phyloP scores from a whole-genome alignment of 2,888 invertebrate genomes.

The Pheosia gnoma region DNA sequence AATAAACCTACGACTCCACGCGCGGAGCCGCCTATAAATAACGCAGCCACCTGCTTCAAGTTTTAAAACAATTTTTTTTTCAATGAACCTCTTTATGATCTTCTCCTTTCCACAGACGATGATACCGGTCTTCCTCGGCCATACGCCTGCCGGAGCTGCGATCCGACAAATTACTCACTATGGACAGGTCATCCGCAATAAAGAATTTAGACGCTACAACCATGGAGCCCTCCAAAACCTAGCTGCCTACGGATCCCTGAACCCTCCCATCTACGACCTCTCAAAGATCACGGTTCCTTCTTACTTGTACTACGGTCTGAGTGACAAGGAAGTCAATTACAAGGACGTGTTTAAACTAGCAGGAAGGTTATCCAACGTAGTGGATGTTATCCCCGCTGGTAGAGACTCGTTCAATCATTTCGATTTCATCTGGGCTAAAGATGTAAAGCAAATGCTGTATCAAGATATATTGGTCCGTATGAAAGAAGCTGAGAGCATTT shows the following conservation, averaged over 20 bases:
- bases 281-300: slow-evolving; percentile 42
- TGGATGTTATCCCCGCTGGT: slow-evolving; percentile 24
- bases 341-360: slow-evolving; percentile 45
- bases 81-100: too few relatives aligned
- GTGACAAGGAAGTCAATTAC: slow-evolving; percentile 42
- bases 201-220: slow-evolving; percentile 55
- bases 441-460: slow-evolving; percentile 43
- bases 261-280: slow-evolving; percentile 54
- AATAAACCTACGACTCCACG: too few relatives aligned
- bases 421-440: slow-evolving; percentile 57
- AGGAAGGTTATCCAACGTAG: slow-evolving; percentile 39
- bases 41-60: too few relatives aligned
- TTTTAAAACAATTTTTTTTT: too few relatives aligned
- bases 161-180: slow-evolving; percentile 59
- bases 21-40: too few relatives aligned
- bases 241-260: slow-evolving; percentile 41
- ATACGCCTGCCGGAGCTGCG: slow-evolving; percentile 58
- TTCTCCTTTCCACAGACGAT: slow-evolving; percentile 59
- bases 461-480: slow-evolving; percentile 39
- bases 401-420: slow-evolving; percentile 51
- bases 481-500: slow-evolving; percentile 43
- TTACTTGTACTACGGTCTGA: slow-evolving; percentile 51
- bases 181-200: slow-evolving; percentile 51
- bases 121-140: slow-evolving; percentile 55
- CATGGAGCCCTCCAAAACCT: slow-evolving; percentile 44